These are phyloP conservation scores for Papilio dardanus DNA, from an alignment of 1,140 invertebrate species.

Conservation along the genomic window DNA sequence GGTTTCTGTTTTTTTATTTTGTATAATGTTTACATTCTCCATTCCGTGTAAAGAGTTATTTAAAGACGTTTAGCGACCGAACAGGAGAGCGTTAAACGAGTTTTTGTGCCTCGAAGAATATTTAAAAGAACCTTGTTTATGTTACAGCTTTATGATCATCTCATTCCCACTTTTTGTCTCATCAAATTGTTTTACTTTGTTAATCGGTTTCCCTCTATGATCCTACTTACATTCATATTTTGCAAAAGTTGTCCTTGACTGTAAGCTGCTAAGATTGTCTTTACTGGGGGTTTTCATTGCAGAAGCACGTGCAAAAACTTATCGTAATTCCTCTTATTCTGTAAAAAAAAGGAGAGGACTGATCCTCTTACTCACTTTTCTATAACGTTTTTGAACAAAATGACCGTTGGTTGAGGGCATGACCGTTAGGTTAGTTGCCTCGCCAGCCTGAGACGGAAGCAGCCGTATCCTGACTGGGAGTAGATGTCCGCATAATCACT, in stretches of 20 bases:
- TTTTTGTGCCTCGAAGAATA: conserved; percentile 1
- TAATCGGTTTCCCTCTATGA: conserved; percentile 7
- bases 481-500: conserved; percentile 61
- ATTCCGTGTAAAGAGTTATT: neutral
- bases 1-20: neutral
- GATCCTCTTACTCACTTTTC: conserved; percentile 1
- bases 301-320: neutral
- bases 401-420: conserved; percentile 42
- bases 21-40: neutral
- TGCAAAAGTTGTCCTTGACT: neutral
- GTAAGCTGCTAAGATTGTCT: neutral
- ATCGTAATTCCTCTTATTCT: neutral
- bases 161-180: neutral
- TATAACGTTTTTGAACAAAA: conserved; percentile 42
- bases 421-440: conserved; percentile 61
- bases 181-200: conserved; percentile 34
- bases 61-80: conserved; percentile 2
- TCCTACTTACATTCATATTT: neutral
- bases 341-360: neutral
- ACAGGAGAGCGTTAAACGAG: conserved; percentile 9
- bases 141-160: neutral
- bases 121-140: conserved; percentile 17
- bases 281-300: neutral
- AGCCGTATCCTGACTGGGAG: conserved; percentile 64
- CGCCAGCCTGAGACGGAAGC: conserved; percentile 61